phyloP scores from a whole-genome alignment of 2,888 invertebrate genomes.

The Oligia strigilis region DNA sequence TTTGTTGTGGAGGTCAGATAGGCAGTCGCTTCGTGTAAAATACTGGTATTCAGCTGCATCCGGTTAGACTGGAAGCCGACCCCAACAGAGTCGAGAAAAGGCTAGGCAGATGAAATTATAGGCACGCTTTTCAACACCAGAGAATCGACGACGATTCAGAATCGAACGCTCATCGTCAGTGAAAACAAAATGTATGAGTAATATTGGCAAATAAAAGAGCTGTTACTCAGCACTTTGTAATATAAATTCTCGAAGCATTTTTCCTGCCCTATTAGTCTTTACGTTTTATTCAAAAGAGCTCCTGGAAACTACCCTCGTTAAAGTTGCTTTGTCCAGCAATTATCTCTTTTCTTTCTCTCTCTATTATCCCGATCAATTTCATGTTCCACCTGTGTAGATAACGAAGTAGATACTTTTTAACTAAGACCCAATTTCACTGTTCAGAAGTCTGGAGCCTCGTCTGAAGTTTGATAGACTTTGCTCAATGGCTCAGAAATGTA shows the following conservation, averaged over 20 bases:
- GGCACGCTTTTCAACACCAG: background rate
- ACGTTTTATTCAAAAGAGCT: conserved; percentile 24
- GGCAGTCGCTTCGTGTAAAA: no score
- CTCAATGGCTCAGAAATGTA: conserved; percentile 36
- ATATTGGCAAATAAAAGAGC: conserved; percentile 12
- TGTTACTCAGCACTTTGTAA: conserved; percentile 18
- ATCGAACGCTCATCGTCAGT: background rate
- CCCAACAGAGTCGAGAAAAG: no score
- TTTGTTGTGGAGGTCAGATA: no score
- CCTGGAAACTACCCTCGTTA: conserved; percentile 30
- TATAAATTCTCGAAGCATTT: conserved; percentile 27
- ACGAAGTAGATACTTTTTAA: background rate
- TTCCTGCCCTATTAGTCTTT: conserved; percentile 12
- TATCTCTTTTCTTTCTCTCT: conserved; percentile 23
- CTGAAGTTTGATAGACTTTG: conserved; percentile 30
- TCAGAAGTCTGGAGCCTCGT: conserved; percentile 9
- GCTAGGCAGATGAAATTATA: no score
- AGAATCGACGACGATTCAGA: background rate
- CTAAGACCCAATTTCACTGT: conserved; percentile 49
- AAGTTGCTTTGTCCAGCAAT: conserved; percentile 41
- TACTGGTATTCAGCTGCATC: no score
- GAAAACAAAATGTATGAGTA: no score
- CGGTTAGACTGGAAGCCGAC: no score
- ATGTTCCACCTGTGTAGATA: conserved; percentile 17
- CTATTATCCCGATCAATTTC: conserved; percentile 44